Evolutionary conservation across 2,797 vertebrate species (phyloP).

Genomic region (Acanthurus tractus): DNA sequence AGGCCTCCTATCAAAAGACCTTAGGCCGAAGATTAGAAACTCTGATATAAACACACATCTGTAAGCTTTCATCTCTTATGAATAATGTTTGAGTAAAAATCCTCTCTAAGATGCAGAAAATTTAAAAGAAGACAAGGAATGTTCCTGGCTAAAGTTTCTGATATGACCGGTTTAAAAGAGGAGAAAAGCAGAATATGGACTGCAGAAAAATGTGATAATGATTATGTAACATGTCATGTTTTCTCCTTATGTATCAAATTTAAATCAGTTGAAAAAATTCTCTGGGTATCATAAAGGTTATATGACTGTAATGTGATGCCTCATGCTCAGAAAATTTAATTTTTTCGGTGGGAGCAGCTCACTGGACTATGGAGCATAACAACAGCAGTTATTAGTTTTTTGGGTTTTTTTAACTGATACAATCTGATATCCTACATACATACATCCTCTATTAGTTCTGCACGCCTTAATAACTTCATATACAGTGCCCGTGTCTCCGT

Average conservation of each 20-base stretch:
- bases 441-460: conserved; percentile 2
- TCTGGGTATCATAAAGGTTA: background rate
- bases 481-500: background rate
- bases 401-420: background rate
- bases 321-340: conserved; percentile 18
- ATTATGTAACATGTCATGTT: conserved; percentile 5
- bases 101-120: conserved; percentile 20
- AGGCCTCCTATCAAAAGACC: conserved; percentile 10
- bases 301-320: background rate
- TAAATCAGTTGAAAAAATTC: background rate
- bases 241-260: conserved; percentile 5
- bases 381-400: conserved; percentile 1
- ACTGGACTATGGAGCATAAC: background rate
- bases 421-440: conserved; percentile 2
- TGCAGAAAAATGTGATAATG: conserved; percentile 3
- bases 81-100: conserved; percentile 26
- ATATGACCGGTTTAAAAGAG: conserved; percentile 17
- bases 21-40: conserved; percentile 40
- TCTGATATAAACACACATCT: conserved; percentile 39
- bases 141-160: conserved; percentile 26
- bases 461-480: conserved; percentile 4
- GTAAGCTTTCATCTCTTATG: conserved; percentile 38
- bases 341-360: conserved; percentile 4
- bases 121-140: conserved; percentile 31
- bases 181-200: conserved; percentile 13